phyloP scores from a whole-genome alignment of 2,113 vertebrate species.

The Oenanthe melanoleuca region DNA sequence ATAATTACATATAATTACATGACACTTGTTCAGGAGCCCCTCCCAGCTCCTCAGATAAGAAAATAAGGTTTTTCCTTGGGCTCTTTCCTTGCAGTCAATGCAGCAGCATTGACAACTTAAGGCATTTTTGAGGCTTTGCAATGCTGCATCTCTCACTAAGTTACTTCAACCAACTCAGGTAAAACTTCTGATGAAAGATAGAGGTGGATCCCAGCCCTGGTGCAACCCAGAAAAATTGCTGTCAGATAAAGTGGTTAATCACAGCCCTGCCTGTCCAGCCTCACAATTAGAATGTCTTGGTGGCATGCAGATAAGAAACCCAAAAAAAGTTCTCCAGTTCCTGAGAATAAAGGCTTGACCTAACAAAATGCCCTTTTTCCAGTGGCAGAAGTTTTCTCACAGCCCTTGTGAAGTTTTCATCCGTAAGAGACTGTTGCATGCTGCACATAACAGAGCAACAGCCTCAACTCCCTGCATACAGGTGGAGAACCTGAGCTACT shows the following conservation, averaged over 20 bases:
- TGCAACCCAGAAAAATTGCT: not conserved
- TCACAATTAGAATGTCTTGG: not conserved
- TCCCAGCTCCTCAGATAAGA: not conserved
- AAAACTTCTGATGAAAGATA: not conserved
- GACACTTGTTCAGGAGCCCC: not conserved
- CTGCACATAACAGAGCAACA: not conserved
- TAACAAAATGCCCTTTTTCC: not conserved
- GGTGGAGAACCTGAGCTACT: not conserved
- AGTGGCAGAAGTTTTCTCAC: not conserved
- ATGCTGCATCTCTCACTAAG: not conserved
- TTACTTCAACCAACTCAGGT: not conserved
- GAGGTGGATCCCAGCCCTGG: not conserved
- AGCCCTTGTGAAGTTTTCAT: not conserved
- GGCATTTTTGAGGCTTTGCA: not conserved
- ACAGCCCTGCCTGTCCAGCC: not conserved
- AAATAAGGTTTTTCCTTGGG: not conserved
- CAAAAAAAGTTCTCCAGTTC: not conserved
- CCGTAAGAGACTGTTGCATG: not conserved
- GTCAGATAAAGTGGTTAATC: not conserved
- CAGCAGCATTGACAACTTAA: not conserved
- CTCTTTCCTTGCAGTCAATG: not conserved
- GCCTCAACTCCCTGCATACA: accelerated
- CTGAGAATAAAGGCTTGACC: not conserved
- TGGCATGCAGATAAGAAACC: not conserved
- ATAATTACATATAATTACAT: slow-evolving; percentile 35